Conservation (phyloP, 2,113 vertebrate genomes). For the Chascanopsetta lugubris region DNA sequence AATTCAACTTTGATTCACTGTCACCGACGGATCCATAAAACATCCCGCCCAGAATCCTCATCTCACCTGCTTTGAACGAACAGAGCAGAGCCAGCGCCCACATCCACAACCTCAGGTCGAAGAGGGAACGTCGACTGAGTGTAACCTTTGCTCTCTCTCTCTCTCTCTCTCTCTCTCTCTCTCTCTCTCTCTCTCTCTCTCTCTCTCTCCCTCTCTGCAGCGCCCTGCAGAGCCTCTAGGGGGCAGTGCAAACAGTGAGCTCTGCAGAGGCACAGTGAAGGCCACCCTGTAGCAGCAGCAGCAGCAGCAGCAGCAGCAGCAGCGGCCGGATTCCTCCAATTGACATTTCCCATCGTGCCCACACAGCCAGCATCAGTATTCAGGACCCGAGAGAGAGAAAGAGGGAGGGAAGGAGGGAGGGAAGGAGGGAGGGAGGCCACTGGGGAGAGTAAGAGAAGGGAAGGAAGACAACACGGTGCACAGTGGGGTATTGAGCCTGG, state of each 20-base stretch:
- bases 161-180: not conserved
- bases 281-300: not conserved
- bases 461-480: slow-evolving; percentile 48
- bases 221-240: slow-evolving; percentile 58
- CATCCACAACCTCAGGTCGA: not conserved
- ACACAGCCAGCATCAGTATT: slow-evolving; percentile 66
- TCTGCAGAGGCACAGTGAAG: slow-evolving; percentile 24
- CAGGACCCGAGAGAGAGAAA: slow-evolving; percentile 53
- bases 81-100: not conserved
- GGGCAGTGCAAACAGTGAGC: slow-evolving; percentile 67
- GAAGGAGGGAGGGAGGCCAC: slow-evolving; percentile 55
- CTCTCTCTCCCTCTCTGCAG: slow-evolving; percentile 49
- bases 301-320: not conserved
- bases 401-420: slow-evolving; percentile 50
- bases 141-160: slow-evolving; percentile 21
- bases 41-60: not conserved
- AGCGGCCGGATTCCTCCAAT: slow-evolving; percentile 42
- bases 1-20: too few species aligned
- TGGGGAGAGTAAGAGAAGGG: slow-evolving; percentile 48
- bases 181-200: not conserved
- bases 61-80: too few species aligned
- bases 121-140: slow-evolving; percentile 1
- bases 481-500: slow-evolving; percentile 51
- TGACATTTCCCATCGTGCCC: slow-evolving; percentile 72
- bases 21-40: not conserved